Evolutionary conservation across 2,888 invertebrate genomes (phyloP).

Genomic region (Arge pagana): DNA sequence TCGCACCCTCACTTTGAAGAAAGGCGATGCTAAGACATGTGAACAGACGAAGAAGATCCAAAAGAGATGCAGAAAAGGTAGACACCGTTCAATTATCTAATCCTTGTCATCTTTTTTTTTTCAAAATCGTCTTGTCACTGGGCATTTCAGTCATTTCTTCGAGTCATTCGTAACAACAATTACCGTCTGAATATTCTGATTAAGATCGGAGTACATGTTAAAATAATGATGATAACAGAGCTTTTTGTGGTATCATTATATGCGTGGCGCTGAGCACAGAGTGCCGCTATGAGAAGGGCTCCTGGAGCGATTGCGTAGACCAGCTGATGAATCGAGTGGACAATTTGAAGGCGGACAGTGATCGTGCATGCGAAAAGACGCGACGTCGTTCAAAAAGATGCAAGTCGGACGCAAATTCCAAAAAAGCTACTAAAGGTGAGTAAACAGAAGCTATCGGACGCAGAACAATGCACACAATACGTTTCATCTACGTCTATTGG

Average conservation of each 20-base stretch:
- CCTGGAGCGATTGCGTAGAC: slow-evolving; percentile 83
- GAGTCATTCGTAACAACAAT: too few relatives aligned
- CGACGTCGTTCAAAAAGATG: slow-evolving; percentile 85
- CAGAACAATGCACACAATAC: too few relatives aligned
- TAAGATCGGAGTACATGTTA: slow-evolving; percentile 19
- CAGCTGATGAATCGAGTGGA: slow-evolving; percentile 84
- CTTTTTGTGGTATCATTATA: slow-evolving; percentile 36
- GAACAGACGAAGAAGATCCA: slow-evolving; percentile 84
- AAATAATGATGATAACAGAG: slow-evolving; percentile 28
- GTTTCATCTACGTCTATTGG: too few relatives aligned
- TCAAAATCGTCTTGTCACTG: neutral
- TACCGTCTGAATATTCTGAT: slow-evolving; percentile 14
- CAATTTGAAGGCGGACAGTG: slow-evolving; percentile 80
- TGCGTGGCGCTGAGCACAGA: slow-evolving; percentile 61
- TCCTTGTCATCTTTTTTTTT: slow-evolving; percentile 15
- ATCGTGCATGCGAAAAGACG: slow-evolving; percentile 81
- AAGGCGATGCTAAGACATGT: slow-evolving; percentile 78
- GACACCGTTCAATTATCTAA: slow-evolving; percentile 32
- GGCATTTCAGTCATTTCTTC: too few relatives aligned
- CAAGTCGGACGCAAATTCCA: slow-evolving; percentile 60
- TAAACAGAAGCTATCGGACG: neutral
- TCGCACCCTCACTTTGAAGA: slow-evolving; percentile 82
- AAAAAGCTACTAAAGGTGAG: slow-evolving; percentile 51
- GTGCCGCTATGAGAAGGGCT: slow-evolving; percentile 87
- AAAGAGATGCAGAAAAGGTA: slow-evolving; percentile 93